These are phyloP conservation scores for Eriocheir sinensis DNA, from an alignment of 1,140 invertebrate species.

Conservation along the genomic window DNA sequence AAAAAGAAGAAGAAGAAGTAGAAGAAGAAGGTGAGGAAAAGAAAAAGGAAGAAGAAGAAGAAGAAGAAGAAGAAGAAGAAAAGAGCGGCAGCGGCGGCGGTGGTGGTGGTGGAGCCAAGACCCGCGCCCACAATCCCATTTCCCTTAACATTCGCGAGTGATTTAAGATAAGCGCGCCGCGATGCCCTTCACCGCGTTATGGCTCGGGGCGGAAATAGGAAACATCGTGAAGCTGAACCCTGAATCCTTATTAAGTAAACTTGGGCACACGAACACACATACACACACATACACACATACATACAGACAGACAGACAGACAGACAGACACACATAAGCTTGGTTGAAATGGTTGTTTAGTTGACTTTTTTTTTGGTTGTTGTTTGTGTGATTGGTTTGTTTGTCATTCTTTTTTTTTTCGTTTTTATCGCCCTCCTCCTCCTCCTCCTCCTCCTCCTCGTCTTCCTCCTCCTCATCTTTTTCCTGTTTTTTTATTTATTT, in stretches of 20 bases:
- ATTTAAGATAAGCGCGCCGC: neutral
- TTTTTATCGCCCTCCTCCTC: neutral
- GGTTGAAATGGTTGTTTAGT: neutral
- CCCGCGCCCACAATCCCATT: neutral
- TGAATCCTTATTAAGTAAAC: too few relatives aligned
- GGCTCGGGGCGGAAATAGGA: neutral
- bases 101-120: neutral
- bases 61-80: too few relatives aligned
- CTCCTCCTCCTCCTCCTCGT: neutral
- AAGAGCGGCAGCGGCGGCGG: neutral
- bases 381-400: neutral
- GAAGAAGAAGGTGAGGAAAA: too few relatives aligned
- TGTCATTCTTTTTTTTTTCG: neutral
- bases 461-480: neutral
- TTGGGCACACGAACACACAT: too few relatives aligned
- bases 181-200: neutral
- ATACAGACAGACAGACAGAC: too few relatives aligned
- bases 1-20: too few relatives aligned
- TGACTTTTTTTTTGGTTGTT: neutral
- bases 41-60: too few relatives aligned
- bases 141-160: neutral
- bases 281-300: too few relatives aligned
- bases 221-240: neutral
- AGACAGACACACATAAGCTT: too few relatives aligned
- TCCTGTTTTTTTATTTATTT: too few relatives aligned